phyloP scores from a whole-genome alignment of 2,888 invertebrate species.

The Lasioglossum villosulum region DNA sequence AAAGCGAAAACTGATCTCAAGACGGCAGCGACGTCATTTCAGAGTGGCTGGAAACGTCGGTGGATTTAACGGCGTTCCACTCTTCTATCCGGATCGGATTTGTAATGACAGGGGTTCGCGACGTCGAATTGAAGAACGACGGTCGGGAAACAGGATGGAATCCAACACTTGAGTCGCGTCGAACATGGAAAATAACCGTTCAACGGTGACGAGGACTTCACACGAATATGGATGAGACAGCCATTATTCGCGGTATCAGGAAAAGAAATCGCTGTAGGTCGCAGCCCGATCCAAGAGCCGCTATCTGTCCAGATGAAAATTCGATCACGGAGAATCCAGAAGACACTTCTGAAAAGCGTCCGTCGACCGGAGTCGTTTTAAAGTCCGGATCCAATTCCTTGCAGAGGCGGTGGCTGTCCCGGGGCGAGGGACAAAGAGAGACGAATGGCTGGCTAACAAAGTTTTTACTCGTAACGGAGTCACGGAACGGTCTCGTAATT shows the following conservation, averaged over 20 bases:
- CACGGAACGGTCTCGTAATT: not conserved
- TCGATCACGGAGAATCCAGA: conserved; percentile 30
- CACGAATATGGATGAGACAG: conserved; percentile 37
- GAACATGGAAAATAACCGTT: conserved; percentile 57
- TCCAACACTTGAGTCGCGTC: conserved; percentile 23
- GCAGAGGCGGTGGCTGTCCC: conserved; percentile 9
- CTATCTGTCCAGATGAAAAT: conserved; percentile 27
- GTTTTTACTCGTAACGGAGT: not conserved
- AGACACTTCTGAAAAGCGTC: conserved; percentile 29
- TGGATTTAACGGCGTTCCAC: conserved; percentile 14
- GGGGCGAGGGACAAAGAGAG: not conserved
- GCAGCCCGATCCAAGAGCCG: conserved; percentile 1
- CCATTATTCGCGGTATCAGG: conserved; percentile 54
- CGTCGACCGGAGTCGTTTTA: conserved; percentile 23
- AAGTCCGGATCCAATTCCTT: conserved; percentile 24
- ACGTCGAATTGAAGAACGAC: conserved; percentile 43
- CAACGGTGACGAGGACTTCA: conserved; percentile 29
- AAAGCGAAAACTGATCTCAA: conserved; percentile 9
- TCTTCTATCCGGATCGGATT: conserved; percentile 32
- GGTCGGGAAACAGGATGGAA: conserved; percentile 13
- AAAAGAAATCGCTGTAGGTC: conserved; percentile 43
- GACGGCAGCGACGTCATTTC: conserved; percentile 1
- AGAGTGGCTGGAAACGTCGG: conserved; percentile 13
- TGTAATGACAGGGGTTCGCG: conserved; percentile 42
- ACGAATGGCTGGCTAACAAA: not conserved